These are phyloP conservation scores for Nothobranchius kuhntae DNA, from an alignment of 2,113 vertebrate genomes.

Conservation along the genomic window DNA sequence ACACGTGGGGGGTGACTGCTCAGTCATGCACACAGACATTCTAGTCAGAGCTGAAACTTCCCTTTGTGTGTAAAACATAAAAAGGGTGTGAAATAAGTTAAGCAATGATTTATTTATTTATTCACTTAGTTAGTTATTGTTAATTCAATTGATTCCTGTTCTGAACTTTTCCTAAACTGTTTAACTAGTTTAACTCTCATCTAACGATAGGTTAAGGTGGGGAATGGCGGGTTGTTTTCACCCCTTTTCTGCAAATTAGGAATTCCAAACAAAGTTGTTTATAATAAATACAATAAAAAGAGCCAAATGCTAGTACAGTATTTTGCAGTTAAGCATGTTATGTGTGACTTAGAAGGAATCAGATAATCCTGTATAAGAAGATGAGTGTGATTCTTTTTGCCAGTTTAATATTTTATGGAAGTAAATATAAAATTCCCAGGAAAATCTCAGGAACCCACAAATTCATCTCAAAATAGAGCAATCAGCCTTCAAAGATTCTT, in stretches of 20 bases:
- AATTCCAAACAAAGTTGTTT: not conserved
- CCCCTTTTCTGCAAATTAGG: too few relatives aligned
- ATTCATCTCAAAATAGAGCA: not conserved
- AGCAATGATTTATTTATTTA: not conserved
- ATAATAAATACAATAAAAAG: not conserved
- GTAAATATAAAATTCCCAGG: not conserved
- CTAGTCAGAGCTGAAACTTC: slow-evolving; percentile 26
- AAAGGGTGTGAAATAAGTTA: not conserved
- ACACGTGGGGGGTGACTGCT: slow-evolving; percentile 3
- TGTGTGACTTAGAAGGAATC: too few relatives aligned
- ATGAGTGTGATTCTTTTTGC: too few relatives aligned
- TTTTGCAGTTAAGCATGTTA: not conserved
- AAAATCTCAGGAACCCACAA: not conserved
- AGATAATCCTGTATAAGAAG: too few relatives aligned
- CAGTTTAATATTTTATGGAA: not conserved
- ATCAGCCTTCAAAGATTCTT: slow-evolving; percentile 2
- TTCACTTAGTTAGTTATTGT: not conserved
- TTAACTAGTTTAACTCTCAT: not conserved
- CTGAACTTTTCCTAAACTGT: not conserved
- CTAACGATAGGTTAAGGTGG: not conserved
- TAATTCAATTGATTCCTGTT: not conserved
- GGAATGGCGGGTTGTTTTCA: not conserved
- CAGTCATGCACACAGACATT: slow-evolving; percentile 15
- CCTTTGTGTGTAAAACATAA: not conserved
- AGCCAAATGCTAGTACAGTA: not conserved